Base-by-base conservation (phyloP, 2,797 vertebrate genomes). In the Pteronotus mesoamericanus region DNA sequence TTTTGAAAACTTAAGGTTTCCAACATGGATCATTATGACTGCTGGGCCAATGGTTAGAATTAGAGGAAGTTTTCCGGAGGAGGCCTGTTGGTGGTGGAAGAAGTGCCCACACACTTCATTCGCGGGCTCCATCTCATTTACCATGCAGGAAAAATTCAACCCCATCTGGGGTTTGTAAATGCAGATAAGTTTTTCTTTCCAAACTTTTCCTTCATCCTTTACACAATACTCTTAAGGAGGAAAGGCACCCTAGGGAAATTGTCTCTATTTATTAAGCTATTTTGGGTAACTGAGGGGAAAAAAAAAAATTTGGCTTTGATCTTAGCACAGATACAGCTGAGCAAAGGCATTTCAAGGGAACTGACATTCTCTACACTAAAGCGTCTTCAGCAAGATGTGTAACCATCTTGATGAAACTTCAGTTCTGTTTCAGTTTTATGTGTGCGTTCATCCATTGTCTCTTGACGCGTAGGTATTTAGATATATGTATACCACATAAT, bases 241-340 rank as follows among this genome's bases (percentile, higher is more conserved):
- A 87, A 94, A 92, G 18, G 5, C 44, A 94, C 92, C 89, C 86
- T 51, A 22, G 87, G 85, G 53, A 96, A 95, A 72, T 64, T 15
- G 22, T n/a, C 96, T 83, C 48, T 66, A 6, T 64, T 96, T 93
- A 89, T 39, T 94, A 94, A 96, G 44, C 22, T 48, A 69, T 19
- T 86, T 97, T 88, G 83, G 9, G 26, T 91, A 32, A 26, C 68
- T 71, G 22, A 14, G 89, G 86, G 37, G 96, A 93, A 87, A 95
- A 94, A 66, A 72, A 94, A 24, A 24, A 51, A 10, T 32, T 66
- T 0, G 2, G 8, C 64, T 96, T 96, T 96, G 82, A 86, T 86
- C 72, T 93, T 93, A 95, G 48, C 87, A 84, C 5, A 84, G 44
- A 77, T 77, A 19, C 93, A 9, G 24, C 86, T 86, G 1, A n/a